These are phyloP conservation scores for Nemotelus nigrinus DNA, from an alignment of 2,888 invertebrate species.

Conservation along the genomic window DNA sequence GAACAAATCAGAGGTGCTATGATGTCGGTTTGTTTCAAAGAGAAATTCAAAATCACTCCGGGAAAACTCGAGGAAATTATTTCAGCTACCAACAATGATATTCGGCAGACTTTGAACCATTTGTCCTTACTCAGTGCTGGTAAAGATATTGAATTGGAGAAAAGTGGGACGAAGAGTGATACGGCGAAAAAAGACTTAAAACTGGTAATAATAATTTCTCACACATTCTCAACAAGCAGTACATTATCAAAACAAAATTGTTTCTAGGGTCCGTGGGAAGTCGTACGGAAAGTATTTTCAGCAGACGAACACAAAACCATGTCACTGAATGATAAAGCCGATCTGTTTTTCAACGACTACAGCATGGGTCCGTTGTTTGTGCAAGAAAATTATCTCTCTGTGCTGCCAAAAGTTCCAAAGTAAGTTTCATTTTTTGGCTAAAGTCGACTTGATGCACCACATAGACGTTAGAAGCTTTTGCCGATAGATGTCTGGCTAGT, in stretches of 20 bases:
- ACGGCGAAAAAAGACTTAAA: slow-evolving; percentile 83
- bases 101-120: slow-evolving; percentile 92
- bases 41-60: slow-evolving; percentile 81
- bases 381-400: slow-evolving; percentile 94
- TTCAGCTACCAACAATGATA: slow-evolving; percentile 87
- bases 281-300: slow-evolving; percentile 87
- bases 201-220: slow-evolving; percentile 67
- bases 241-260: neutral
- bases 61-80: slow-evolving; percentile 87
- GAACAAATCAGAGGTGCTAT: slow-evolving; percentile 93
- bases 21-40: slow-evolving; percentile 91
- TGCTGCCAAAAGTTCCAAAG: slow-evolving; percentile 79
- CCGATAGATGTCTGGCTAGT: too few species aligned
- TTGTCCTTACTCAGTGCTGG: slow-evolving; percentile 82
- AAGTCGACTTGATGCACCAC: neutral
- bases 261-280: slow-evolving; percentile 90
- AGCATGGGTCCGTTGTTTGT: slow-evolving; percentile 95
- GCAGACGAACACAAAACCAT: slow-evolving; percentile 80
- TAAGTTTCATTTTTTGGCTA: slow-evolving; percentile 60
- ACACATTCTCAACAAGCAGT: neutral
- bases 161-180: slow-evolving; percentile 69
- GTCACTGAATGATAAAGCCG: slow-evolving; percentile 83
- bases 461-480: neutral
- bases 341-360: slow-evolving; percentile 97
- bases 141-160: slow-evolving; percentile 66